phyloP scores from a whole-genome alignment of 2,888 invertebrate genomes.

The Xanthorhoe designata region DNA sequence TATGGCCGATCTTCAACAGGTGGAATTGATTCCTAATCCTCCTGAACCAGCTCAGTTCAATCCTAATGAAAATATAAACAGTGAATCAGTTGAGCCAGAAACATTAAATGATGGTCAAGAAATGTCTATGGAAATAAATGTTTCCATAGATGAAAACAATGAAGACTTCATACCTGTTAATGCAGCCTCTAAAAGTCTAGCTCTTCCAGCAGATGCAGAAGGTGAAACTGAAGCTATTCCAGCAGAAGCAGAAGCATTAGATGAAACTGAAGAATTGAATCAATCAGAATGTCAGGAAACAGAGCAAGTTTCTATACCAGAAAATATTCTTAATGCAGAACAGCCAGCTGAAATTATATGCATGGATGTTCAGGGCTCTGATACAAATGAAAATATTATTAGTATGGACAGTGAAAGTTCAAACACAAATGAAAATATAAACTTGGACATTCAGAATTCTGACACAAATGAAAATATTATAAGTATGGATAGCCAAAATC shows the following conservation, averaged over 20 bases:
- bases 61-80: constrained; percentile 24
- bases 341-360: constrained; percentile 11
- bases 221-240: constrained; percentile 13
- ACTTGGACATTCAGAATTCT: constrained; percentile 7
- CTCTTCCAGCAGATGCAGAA: too few species aligned
- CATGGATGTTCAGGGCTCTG: constrained; percentile 9
- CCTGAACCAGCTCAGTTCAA: constrained; percentile 37
- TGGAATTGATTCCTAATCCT: constrained; percentile 47
- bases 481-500: constrained; percentile 4
- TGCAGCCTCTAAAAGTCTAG: constrained; percentile 8
- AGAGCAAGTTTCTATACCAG: constrained; percentile 10
- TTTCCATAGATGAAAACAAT: neutral
- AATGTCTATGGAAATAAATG: constrained; percentile 19
- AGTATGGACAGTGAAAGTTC: constrained; percentile 11
- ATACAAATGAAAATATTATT: constrained; percentile 11
- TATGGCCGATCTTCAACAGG: constrained; percentile 56
- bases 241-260: too few species aligned
- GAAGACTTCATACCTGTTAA: constrained; percentile 3
- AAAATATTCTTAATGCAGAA: constrained; percentile 12
- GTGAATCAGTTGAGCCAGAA: constrained; percentile 12
- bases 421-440: constrained; percentile 24
- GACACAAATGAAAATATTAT: constrained; percentile 15
- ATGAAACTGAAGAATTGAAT: constrained; percentile 16
- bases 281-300: constrained; percentile 8
- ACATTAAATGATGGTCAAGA: constrained; percentile 10